phyloP scores from a whole-genome alignment of 2,888 invertebrate species.

The Seira ritae region DNA sequence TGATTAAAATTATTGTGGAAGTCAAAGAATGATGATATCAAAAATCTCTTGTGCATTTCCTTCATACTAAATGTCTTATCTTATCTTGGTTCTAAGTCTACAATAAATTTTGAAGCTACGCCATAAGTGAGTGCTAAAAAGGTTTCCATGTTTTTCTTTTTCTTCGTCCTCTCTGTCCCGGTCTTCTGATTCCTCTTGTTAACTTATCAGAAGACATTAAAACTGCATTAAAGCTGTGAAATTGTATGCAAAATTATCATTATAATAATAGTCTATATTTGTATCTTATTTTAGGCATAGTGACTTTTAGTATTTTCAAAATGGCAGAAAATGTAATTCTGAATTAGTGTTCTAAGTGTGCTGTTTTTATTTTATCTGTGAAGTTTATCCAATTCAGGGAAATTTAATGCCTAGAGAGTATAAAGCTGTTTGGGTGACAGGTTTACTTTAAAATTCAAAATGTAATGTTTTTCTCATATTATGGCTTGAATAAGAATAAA shows the following conservation, averaged over 20 bases:
- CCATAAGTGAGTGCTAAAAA: conserved; percentile 57
- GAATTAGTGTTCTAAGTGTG: neutral
- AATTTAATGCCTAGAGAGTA: no score
- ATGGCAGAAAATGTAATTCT: neutral
- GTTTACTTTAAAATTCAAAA: no score
- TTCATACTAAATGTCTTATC: neutral
- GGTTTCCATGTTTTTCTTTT: conserved; percentile 52
- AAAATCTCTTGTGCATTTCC: neutral
- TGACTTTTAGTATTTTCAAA: conserved; percentile 3
- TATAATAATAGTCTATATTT: no score
- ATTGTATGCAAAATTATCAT: conserved; percentile 51
- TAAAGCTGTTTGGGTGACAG: no score
- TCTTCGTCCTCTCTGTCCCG: conserved; percentile 36
- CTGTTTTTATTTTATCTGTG: neutral
- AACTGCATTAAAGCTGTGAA: conserved; percentile 62
- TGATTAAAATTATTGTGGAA: no score
- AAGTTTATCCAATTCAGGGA: neutral
- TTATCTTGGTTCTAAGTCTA: neutral
- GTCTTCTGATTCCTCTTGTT: conserved; percentile 42
- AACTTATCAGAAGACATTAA: conserved; percentile 60
- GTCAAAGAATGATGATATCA: no score
- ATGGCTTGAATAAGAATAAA: no score
- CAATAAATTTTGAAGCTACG: conserved; percentile 27
- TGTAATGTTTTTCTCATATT: no score
- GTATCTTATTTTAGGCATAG: no score